A percentile compares a stretch with the other conserved stretches of the same genome.
Evolutionary conservation across 2,113 vertebrate species (phyloP).

Genomic region (Rafetus swinhoei): DNA sequence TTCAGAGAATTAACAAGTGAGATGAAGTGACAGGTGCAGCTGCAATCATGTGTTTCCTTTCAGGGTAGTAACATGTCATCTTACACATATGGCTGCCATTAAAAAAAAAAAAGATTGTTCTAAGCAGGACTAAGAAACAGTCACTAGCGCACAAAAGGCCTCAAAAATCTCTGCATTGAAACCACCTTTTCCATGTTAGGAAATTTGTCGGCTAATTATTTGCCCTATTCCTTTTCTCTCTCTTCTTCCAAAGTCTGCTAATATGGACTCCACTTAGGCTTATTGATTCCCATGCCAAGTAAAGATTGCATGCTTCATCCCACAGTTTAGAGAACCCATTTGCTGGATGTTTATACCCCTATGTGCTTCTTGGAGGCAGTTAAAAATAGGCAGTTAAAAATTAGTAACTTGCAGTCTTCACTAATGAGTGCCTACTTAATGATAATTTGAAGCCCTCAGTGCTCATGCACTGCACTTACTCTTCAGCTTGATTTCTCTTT

Average conservation of each 20-base stretch:
- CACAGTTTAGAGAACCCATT: constrained; percentile 1
- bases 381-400: constrained; percentile 52
- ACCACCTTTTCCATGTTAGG: no score
- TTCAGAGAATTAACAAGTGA: neutral
- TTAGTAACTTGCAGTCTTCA: neutral
- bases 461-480: neutral
- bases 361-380: constrained; percentile 40
- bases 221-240: neutral
- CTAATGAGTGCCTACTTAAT: neutral
- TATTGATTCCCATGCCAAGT: constrained; percentile 43
- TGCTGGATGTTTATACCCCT: neutral
- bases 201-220: neutral
- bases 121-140: no score
- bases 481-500: neutral
- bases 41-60: neutral
- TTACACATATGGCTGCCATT: no score
- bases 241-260: neutral
- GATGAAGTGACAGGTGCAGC: neutral
- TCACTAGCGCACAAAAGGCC: no score
- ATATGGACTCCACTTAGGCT: constrained; percentile 12
- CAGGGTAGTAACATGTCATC: no score
- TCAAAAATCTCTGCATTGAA: no score
- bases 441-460: neutral
- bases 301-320: constrained; percentile 21
- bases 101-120: no score